Conservation (phyloP, 53 echinoderm and acorn worm genomes). For the Stichopus horrens region DNA sequence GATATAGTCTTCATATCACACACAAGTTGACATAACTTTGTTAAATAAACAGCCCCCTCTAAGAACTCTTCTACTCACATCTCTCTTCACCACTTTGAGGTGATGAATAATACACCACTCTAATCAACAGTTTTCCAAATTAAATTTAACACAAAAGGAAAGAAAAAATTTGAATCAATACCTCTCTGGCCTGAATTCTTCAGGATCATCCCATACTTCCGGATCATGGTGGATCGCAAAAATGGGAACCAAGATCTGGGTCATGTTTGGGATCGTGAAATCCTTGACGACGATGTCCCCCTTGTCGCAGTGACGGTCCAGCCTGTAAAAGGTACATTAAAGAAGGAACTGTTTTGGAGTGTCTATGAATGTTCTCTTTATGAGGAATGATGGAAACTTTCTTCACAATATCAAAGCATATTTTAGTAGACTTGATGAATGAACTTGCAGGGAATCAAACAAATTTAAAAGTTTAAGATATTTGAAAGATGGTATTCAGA, state of each 20-base stretch:
- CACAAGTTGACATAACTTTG: not conserved
- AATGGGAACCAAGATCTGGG: constrained; percentile 47
- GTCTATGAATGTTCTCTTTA: too few relatives aligned
- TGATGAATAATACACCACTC: not conserved
- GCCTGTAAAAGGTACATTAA: not conserved
- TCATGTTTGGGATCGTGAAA: constrained; percentile 52
- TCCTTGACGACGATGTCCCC: constrained; percentile 37
- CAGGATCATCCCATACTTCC: constrained; percentile 71
- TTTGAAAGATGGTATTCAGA: too few relatives aligned
- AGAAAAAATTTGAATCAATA: not conserved
- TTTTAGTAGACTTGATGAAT: too few relatives aligned
- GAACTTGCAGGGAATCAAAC: too few relatives aligned
- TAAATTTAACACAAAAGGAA: not conserved
- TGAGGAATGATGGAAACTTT: too few relatives aligned
- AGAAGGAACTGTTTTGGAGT: too few relatives aligned
- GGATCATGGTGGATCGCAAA: constrained; percentile 73
- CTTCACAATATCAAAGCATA: too few relatives aligned
- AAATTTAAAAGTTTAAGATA: too few relatives aligned
- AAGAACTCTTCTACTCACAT: not conserved
- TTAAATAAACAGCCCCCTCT: not conserved
- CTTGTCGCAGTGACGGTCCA: constrained; percentile 29
- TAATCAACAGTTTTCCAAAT: not conserved
- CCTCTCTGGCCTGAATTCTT: constrained; percentile 82
- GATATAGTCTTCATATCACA: not conserved
- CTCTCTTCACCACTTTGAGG: not conserved